Percentiles rank a stretch among this genome's conserved stretches.
Evolutionary conservation across 1,140 invertebrate species (phyloP).

Genomic region (Heliconius melpomene): DNA sequence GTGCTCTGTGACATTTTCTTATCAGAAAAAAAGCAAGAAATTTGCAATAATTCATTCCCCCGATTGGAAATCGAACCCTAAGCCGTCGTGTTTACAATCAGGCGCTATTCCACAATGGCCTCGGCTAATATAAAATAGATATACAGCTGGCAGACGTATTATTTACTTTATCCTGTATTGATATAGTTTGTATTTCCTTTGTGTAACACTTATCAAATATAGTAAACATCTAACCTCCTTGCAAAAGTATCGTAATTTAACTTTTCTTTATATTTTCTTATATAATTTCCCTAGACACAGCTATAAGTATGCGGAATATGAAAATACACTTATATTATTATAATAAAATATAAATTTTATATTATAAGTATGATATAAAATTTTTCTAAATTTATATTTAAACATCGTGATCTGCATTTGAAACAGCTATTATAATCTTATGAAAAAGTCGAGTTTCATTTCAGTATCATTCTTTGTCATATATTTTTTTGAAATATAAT

Average conservation of each 20-base stretch:
- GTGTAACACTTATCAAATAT: constrained; percentile 4
- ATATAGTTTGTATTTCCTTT: not conserved
- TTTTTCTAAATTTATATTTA: too few species aligned
- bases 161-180: not conserved
- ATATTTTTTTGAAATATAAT: too few species aligned
- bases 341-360: not conserved
- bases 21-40: too few species aligned
- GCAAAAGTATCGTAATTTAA: not conserved
- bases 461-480: too few species aligned
- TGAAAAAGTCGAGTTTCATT: too few species aligned
- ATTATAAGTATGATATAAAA: too few species aligned
- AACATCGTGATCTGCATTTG: too few species aligned
- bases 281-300: constrained; percentile 56
- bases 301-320: constrained; percentile 28
- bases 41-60: not conserved
- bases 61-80: not conserved
- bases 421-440: too few species aligned
- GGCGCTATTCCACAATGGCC: not conserved
- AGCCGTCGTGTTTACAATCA: not conserved
- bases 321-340: constrained; percentile 18
- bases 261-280: constrained; percentile 40
- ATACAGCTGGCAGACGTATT: not conserved
- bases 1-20: not conserved
- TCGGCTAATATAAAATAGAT: not conserved
- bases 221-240: not conserved